phyloP scores from a whole-genome alignment of 2,113 vertebrate genomes.

The Pampusana beccarii region DNA sequence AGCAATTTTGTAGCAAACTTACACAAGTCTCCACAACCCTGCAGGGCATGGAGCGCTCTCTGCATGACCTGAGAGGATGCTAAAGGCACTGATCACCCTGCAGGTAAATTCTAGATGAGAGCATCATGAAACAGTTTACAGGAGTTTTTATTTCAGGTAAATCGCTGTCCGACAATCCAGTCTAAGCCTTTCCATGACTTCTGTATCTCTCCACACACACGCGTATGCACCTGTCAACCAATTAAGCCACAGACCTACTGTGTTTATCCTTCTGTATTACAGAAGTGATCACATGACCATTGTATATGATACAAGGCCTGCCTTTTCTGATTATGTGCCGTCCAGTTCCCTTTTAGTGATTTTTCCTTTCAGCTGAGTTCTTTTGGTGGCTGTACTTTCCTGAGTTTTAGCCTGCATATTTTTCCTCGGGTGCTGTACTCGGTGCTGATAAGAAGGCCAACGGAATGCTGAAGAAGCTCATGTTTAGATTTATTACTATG shows the following conservation, averaged over 20 bases:
- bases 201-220: not conserved
- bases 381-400: too few species aligned
- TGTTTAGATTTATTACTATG: too few species aligned
- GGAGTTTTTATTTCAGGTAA: not conserved
- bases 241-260: not conserved
- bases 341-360: too few species aligned
- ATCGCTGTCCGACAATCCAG: not conserved
- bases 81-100: not conserved
- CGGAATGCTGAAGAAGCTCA: too few species aligned
- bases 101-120: not conserved
- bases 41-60: not conserved
- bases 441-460: too few species aligned
- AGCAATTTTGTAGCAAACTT: not conserved
- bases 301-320: not conserved
- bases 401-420: too few species aligned
- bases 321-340: not conserved
- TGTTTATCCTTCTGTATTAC: not conserved
- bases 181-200: not conserved
- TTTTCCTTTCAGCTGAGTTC: too few species aligned
- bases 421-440: too few species aligned
- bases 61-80: not conserved
- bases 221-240: not conserved
- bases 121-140: not conserved
- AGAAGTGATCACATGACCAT: not conserved
- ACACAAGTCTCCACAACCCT: not conserved